phyloP scores from a whole-genome alignment of 2,888 invertebrate genomes.

The Parnassius glacialis region DNA sequence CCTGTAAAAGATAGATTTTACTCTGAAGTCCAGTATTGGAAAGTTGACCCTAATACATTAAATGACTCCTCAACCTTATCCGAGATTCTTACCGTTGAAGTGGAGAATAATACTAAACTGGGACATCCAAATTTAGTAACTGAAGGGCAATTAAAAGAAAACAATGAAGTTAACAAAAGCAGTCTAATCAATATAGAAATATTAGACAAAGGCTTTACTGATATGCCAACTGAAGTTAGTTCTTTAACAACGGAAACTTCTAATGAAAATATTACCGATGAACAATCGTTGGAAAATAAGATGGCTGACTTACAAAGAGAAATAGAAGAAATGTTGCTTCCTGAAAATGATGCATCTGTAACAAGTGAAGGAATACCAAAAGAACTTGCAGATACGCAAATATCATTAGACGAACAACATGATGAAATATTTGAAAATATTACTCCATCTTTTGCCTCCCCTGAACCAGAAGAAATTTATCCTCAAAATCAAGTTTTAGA shows the following conservation, averaged over 20 bases:
- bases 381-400: slow-evolving; percentile 54
- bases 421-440: slow-evolving; percentile 59
- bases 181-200: slow-evolving; percentile 25
- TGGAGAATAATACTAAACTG: slow-evolving; percentile 31
- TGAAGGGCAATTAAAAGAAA: background rate
- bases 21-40: slow-evolving; percentile 74
- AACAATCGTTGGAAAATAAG: slow-evolving; percentile 69
- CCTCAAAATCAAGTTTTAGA: slow-evolving; percentile 26
- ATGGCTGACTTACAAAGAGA: slow-evolving; percentile 75
- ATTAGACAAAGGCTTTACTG: slow-evolving; percentile 31
- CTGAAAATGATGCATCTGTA: slow-evolving; percentile 69
- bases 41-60: slow-evolving; percentile 53
- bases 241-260: slow-evolving; percentile 25
- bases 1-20: slow-evolving; percentile 69
- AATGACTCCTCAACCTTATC: slow-evolving; percentile 45
- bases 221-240: slow-evolving; percentile 31
- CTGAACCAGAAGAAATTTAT: slow-evolving; percentile 52
- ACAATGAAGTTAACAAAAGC: too few relatives aligned
- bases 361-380: slow-evolving; percentile 59
- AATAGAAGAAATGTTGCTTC: slow-evolving; percentile 73
- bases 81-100: slow-evolving; percentile 53
- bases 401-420: slow-evolving; percentile 49
- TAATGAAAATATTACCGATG: slow-evolving; percentile 53
- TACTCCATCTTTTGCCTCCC: slow-evolving; percentile 58
- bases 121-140: slow-evolving; percentile 15